Evolutionary conservation across 2,113 vertebrate species (phyloP).

Genomic region (Crotalus tigris): DNA sequence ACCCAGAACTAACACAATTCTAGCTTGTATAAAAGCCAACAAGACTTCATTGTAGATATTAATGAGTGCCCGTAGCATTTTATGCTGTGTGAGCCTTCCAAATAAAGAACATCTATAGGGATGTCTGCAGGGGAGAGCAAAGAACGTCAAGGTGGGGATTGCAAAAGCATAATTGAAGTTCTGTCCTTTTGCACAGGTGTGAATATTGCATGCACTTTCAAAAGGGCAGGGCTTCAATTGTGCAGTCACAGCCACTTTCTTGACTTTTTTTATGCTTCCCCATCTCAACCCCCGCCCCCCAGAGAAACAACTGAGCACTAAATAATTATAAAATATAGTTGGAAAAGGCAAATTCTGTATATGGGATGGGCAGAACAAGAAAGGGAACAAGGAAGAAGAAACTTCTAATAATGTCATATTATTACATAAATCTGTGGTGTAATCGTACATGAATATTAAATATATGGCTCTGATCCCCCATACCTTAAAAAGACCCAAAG

Average conservation of each 20-base stretch:
- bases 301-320: neutral
- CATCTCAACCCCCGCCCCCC: neutral
- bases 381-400: neutral
- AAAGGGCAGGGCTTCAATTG: neutral
- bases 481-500: neutral
- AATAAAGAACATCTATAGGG: neutral
- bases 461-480: neutral
- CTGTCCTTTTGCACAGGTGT: neutral
- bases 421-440: neutral
- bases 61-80: neutral
- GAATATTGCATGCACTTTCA: neutral
- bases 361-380: neutral
- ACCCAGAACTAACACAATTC: neutral
- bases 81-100: neutral
- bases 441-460: neutral
- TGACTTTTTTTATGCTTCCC: neutral
- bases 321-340: neutral
- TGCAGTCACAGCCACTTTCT: neutral
- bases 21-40: neutral
- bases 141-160: neutral
- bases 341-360: neutral
- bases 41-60: neutral
- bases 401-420: neutral
- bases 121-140: neutral
- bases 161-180: neutral